phyloP scores from a whole-genome alignment of 1,140 invertebrate species.

The Lepidurus packardi region DNA sequence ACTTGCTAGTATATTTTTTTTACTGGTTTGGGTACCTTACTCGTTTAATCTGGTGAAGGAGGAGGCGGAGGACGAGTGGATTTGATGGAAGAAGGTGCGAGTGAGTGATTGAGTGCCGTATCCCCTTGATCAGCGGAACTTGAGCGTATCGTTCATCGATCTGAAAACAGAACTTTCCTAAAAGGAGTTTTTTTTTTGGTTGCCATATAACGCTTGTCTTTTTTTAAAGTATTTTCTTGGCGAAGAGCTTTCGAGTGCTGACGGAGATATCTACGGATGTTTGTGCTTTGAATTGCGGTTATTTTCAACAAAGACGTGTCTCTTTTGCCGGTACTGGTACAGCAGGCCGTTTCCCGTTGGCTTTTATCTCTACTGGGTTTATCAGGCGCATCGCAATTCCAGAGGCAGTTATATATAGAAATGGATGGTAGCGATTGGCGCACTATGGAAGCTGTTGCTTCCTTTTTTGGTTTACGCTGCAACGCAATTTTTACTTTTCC shows the following conservation, averaged over 20 bases:
- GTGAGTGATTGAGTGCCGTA: not conserved
- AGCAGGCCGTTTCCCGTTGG: not conserved
- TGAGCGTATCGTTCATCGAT: not conserved
- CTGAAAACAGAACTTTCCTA: not conserved
- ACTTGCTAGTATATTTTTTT: not conserved
- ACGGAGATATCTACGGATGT: not conserved
- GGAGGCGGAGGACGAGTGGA: too few species aligned
- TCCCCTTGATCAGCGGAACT: not conserved
- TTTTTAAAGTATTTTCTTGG: not conserved
- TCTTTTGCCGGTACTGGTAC: not conserved
- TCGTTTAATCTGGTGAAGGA: too few species aligned
- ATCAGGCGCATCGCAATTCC: not conserved
- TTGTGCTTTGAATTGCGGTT: not conserved
- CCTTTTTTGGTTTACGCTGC: not conserved
- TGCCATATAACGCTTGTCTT: not conserved
- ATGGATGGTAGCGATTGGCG: not conserved
- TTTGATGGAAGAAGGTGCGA: not conserved
- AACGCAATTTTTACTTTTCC: not conserved
- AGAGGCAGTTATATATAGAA: not conserved
- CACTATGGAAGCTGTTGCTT: not conserved
- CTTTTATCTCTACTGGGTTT: not conserved
- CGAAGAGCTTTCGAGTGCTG: not conserved
- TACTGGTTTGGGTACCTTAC: not conserved
- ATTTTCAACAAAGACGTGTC: not conserved
- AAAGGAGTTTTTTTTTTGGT: not conserved